Evolutionary conservation across 2,888 invertebrate genomes (phyloP).

Genomic region (Cheilosia urbana): DNA sequence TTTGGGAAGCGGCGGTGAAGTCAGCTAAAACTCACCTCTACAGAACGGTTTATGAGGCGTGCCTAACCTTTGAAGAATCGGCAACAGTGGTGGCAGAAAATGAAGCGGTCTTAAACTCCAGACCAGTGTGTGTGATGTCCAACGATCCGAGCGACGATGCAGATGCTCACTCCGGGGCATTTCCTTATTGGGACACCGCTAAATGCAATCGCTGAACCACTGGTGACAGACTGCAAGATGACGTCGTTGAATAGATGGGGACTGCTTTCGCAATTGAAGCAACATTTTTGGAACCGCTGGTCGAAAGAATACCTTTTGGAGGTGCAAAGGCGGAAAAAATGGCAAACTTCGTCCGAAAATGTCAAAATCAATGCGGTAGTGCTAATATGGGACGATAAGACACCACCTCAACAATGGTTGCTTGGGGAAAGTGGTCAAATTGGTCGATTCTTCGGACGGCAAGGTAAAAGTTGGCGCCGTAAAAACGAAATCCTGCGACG

Average conservation of each 20-base stretch:
- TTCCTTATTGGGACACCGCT: conserved; percentile 15
- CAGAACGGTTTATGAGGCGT: too few relatives aligned
- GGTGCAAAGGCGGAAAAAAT: conserved; percentile 4
- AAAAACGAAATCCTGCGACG: not conserved
- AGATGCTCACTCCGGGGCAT: conserved; percentile 2
- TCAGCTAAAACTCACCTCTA: too few relatives aligned
- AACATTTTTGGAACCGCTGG: conserved; percentile 22
- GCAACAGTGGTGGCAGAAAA: too few relatives aligned
- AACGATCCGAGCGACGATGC: not conserved
- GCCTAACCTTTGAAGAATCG: too few relatives aligned
- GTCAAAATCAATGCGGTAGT: not conserved
- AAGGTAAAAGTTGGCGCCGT: conserved; percentile 6
- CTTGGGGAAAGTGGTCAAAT: not conserved
- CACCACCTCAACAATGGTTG: not conserved
- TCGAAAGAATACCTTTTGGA: conserved; percentile 17
- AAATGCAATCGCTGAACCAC: conserved; percentile 2
- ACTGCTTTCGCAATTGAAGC: not conserved
- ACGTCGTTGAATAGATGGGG: too few relatives aligned
- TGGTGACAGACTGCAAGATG: not conserved
- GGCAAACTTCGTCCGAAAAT: not conserved
- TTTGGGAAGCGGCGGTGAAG: too few relatives aligned
- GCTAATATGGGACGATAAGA: conserved; percentile 4
- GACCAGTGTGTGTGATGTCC: too few relatives aligned
- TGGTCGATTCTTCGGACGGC: not conserved
- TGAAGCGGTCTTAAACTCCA: too few relatives aligned